A percentile compares a stretch with the other conserved stretches of the same genome.
Conservation (phyloP, 2,113 vertebrate species). For the Albula glossodonta region DNA sequence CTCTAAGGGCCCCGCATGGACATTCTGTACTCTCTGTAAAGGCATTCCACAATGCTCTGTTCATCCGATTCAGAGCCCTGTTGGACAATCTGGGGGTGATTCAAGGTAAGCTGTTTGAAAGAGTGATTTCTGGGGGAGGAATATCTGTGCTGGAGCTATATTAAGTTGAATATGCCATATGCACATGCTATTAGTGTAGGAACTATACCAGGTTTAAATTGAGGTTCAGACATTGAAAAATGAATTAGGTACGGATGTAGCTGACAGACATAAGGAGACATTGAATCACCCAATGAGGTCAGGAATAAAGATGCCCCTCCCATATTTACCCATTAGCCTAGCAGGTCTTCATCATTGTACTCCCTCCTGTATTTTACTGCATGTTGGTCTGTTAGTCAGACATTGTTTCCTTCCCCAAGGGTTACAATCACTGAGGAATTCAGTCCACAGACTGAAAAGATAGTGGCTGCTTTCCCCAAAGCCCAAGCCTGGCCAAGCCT, state of each 20-base stretch:
- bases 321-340: not conserved
- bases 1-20: not conserved
- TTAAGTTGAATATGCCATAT: not conserved
- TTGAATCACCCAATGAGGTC: not conserved
- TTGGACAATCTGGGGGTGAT: not conserved
- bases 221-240: not conserved
- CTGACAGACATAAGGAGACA: not conserved
- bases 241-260: not conserved
- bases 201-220: not conserved
- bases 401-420: not conserved
- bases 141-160: not conserved
- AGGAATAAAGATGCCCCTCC: not conserved
- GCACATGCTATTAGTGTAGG: not conserved
- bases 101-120: not conserved
- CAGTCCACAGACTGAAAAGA: slow-evolving; percentile 3
- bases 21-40: not conserved
- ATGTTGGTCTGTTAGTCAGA: not conserved
- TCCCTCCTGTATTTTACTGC: slow-evolving; percentile 15
- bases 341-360: not conserved
- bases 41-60: not conserved
- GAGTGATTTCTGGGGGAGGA: not conserved
- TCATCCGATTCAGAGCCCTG: not conserved
- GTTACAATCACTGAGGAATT: slow-evolving; percentile 6
- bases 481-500: not conserved
- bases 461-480: not conserved